Evolutionary conservation across 2,113 vertebrate genomes (phyloP), one percentile per base, ranked within the genome.

Genomic region (Anguilla rostrata): DNA sequence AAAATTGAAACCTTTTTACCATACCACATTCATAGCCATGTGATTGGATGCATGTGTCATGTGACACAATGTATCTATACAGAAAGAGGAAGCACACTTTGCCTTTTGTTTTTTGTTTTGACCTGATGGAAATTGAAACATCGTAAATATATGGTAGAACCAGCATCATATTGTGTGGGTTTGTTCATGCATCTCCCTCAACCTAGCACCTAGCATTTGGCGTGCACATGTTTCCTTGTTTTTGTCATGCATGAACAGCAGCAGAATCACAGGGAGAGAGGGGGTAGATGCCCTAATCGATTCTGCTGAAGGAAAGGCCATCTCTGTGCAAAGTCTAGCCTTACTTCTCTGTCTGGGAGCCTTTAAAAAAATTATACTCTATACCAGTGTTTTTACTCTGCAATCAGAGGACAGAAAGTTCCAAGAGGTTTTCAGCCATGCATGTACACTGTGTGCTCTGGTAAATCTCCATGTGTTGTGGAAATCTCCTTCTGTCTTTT

Each of bases 321-420:
- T 22, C 75, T 20, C 18, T 63, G 43, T 39, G 29, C 82, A 34
- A 39, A 16, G 40, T 80, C 71, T 75, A 75, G 2, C 71, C 71
- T 29, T 71, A 20, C 46, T 49, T 53, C 43, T 56, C 46, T 15
- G 43, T 34, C 81, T 49, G 46, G 49, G 46, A 49, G 43, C 16
- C 46, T 83, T 49, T 83, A 60, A 78, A 85, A 40, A 75, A 26
- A 66, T 75, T 34, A 26, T 12, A 12, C 15, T 63, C 40, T 82
- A 34, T 7, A 34, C 34, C 1, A 26, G 39, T 82, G 82, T 75
- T 8, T 82, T 83, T 78, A 0, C 46, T 49, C 63, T 29, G 46
- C 43, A 83, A 87, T 87, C 63, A 78, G n/a, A 12, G 43, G 43
- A 83, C 16, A 87, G 53, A 87, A 56, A 56, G 43, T 29, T 83